These are phyloP conservation scores for Anas capensis DNA, from an alignment of 2,797 vertebrate genomes.

Conservation along the genomic window DNA sequence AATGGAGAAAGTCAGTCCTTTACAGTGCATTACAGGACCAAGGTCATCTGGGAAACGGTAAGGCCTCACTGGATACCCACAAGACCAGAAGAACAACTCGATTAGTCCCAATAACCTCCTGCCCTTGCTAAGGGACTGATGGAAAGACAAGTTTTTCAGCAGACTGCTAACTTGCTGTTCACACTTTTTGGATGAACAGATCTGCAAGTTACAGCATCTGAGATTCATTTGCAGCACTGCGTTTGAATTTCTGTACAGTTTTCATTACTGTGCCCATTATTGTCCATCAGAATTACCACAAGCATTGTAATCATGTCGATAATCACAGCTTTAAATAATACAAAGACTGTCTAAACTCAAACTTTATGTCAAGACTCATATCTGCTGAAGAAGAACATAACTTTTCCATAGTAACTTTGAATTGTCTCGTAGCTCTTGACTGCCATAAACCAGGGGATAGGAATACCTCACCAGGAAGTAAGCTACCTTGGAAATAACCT, in stretches of 20 bases:
- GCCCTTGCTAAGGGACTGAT: slow-evolving; percentile 56
- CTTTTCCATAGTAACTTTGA: background rate
- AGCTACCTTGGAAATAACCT: background rate
- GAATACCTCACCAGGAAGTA: background rate
- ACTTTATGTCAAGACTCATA: background rate
- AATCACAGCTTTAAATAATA: background rate
- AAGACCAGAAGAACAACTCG: slow-evolving; percentile 43
- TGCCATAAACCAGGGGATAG: background rate
- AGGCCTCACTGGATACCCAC: slow-evolving; percentile 8
- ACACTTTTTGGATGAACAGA: background rate
- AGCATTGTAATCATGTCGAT: background rate
- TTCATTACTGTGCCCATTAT: background rate
- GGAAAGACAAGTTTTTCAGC: slow-evolving; percentile 39
- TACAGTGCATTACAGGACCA: slow-evolving; percentile 30
- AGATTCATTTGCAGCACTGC: background rate
- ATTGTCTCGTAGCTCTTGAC: background rate
- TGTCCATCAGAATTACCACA: background rate
- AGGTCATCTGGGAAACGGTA: slow-evolving; percentile 62
- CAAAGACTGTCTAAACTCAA: background rate
- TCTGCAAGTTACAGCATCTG: background rate
- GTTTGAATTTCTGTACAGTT: background rate
- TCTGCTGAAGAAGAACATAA: background rate
- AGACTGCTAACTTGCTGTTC: slow-evolving; percentile 41
- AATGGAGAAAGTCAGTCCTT: slow-evolving; percentile 56
- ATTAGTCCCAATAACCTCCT: slow-evolving; percentile 71